Conservation (phyloP, 2,888 invertebrate genomes). For the Napeogenes sylphis region DNA sequence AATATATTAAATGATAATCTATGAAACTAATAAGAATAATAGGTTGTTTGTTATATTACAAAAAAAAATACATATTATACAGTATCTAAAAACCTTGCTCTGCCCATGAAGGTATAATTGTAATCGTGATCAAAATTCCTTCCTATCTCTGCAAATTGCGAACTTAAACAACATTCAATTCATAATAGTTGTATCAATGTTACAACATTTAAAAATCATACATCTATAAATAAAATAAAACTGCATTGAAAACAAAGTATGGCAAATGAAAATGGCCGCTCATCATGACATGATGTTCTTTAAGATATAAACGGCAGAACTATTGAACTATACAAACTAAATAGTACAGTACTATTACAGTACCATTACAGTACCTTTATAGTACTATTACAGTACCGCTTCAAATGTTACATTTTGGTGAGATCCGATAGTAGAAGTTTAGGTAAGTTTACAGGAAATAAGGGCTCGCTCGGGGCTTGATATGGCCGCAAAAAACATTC, state of each 20-base stretch:
- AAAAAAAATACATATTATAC: no score
- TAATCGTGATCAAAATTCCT: no score
- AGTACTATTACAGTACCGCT: neutral
- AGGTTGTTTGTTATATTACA: no score
- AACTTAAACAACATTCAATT: no score
- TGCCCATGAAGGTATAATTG: no score
- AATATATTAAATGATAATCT: neutral
- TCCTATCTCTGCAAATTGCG: no score
- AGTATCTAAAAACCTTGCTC: no score
- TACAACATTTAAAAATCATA: neutral
- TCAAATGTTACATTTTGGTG: neutral
- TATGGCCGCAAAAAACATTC: conserved; percentile 67
- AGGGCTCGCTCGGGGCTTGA: conserved; percentile 62
- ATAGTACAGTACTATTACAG: neutral
- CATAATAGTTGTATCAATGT: neutral
- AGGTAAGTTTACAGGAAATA: conserved; percentile 51
- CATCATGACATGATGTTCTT: neutral
- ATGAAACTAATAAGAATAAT: no score
- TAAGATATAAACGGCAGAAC: neutral
- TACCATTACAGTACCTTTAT: no score
- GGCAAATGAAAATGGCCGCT: neutral
- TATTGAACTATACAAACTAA: neutral
- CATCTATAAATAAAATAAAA: neutral
- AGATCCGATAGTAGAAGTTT: conserved; percentile 24
- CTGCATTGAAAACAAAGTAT: neutral